phyloP scores from a whole-genome alignment of 2,113 vertebrate genomes.

The Caracal caracal region DNA sequence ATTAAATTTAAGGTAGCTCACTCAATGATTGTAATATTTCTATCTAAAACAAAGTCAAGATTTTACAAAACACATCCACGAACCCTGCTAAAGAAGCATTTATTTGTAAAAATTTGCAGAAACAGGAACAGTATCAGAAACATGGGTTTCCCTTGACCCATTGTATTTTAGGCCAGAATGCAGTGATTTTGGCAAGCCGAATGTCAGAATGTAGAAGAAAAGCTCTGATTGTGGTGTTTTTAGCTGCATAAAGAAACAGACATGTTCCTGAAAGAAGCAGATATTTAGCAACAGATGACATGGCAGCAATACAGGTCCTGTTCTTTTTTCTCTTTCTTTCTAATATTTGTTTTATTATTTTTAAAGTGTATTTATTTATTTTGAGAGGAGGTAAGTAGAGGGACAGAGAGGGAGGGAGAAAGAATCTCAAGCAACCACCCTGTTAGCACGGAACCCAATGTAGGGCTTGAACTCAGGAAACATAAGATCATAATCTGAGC shows the following conservation, averaged over 20 bases:
- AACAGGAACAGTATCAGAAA: not conserved
- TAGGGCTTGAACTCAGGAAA: no score
- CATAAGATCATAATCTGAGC: no score
- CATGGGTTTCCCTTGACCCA: rapidly evolving
- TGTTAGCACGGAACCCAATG: no score
- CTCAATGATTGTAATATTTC: not conserved
- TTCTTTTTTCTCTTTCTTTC: not conserved
- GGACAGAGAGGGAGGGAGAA: no score
- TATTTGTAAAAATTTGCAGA: not conserved
- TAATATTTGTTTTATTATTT: not conserved
- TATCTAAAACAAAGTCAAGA: not conserved
- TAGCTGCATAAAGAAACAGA: not conserved
- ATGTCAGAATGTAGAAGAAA: not conserved
- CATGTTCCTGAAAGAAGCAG: not conserved
- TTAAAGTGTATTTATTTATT: no score
- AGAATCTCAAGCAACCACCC: no score
- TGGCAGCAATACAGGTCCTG: not conserved
- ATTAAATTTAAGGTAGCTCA: not conserved
- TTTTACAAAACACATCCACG: not conserved
- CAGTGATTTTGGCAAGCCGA: not conserved
- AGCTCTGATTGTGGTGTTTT: not conserved
- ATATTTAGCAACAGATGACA: not conserved
- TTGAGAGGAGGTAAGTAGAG: no score
- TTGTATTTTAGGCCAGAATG: not conserved
- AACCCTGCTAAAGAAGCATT: not conserved